These are phyloP conservation scores for Apantesis nais DNA, from an alignment of 2,888 invertebrate genomes.

Conservation along the genomic window DNA sequence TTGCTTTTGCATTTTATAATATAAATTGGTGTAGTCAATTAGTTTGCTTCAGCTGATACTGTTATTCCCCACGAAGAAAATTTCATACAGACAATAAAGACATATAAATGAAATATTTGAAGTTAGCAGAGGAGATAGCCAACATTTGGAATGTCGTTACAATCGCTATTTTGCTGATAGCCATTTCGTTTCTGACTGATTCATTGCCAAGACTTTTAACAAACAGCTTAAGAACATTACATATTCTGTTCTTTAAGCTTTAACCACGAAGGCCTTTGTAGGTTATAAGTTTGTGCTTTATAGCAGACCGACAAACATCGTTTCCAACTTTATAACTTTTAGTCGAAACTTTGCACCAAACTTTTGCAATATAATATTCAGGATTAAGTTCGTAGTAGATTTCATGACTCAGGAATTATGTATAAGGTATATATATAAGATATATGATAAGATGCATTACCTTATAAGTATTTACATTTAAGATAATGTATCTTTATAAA, in stretches of 20 bases:
- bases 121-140: neutral
- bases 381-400: neutral
- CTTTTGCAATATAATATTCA: neutral
- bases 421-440: too few species aligned
- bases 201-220: neutral
- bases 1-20: too few species aligned
- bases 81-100: neutral
- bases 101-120: neutral
- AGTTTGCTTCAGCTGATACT: neutral
- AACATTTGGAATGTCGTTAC: neutral
- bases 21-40: neutral
- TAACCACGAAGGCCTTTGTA: neutral
- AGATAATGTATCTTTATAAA: neutral
- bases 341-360: neutral
- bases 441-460: too few species aligned
- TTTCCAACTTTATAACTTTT: neutral
- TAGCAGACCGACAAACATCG: neutral
- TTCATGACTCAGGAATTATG: neutral
- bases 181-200: neutral
- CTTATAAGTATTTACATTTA: too few species aligned
- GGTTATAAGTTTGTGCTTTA: neutral
- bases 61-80: neutral
- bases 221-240: neutral
- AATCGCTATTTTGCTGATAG: neutral
- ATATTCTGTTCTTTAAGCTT: neutral